Evolutionary conservation across 2,888 invertebrate species (phyloP).

Genomic region (Autographa pulchrina): DNA sequence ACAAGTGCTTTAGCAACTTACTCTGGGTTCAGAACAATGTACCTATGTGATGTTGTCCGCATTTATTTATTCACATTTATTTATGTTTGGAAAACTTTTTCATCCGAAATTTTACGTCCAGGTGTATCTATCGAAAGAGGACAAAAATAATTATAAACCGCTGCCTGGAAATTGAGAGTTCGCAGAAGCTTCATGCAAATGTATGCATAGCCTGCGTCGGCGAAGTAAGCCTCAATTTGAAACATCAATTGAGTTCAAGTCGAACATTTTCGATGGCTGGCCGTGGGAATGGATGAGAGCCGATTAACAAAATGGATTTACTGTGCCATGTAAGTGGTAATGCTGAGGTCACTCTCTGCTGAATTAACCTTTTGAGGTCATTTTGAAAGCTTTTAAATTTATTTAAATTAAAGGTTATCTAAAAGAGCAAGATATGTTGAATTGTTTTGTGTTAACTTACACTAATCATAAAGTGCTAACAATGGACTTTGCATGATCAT

Average conservation of each 20-base stretch:
- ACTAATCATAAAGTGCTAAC: no score
- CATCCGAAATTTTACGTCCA: not conserved
- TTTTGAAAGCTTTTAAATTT: not conserved
- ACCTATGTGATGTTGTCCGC: no score
- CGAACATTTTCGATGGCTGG: not conserved
- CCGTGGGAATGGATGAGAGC: not conserved
- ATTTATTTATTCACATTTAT: no score
- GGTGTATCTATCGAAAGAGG: not conserved
- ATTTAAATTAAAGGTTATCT: no score
- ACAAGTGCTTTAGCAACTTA: no score
- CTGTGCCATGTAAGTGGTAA: not conserved
- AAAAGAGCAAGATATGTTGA: not conserved
- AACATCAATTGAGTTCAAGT: slow-evolving; percentile 13
- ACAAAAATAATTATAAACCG: slow-evolving; percentile 11
- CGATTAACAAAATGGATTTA: slow-evolving; percentile 2
- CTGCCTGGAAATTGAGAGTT: not conserved
- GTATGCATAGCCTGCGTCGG: not conserved
- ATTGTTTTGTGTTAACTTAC: not conserved
- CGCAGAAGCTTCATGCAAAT: slow-evolving; percentile 18
- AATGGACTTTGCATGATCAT: no score
- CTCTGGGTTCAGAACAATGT: no score
- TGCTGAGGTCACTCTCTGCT: not conserved
- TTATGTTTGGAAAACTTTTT: no score
- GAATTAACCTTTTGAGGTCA: not conserved
- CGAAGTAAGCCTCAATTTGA: slow-evolving; percentile 9